These are phyloP conservation scores for Rhopalosiphum maidis DNA, from an alignment of 1,140 invertebrate genomes.

Conservation along the genomic window DNA sequence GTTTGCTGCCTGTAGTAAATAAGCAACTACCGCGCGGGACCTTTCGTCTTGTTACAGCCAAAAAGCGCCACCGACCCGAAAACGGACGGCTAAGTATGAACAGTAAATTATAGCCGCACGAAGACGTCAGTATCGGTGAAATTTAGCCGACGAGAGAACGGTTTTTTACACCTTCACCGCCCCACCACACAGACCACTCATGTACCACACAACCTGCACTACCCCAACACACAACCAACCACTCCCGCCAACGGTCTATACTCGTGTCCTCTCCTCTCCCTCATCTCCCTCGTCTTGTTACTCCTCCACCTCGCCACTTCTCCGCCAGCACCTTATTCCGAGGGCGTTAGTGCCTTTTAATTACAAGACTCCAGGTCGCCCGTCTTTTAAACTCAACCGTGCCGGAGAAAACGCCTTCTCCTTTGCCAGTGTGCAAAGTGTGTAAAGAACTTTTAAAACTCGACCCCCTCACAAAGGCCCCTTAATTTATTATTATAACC, in stretches of 20 bases:
- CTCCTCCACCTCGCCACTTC: too few relatives aligned
- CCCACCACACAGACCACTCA: not conserved
- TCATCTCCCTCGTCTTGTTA: not conserved
- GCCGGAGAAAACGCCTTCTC: constrained; percentile 53
- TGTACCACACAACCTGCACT: not conserved
- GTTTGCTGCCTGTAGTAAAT: constrained; percentile 15
- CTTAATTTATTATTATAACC: constrained; percentile 57
- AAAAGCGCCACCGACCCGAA: not conserved
- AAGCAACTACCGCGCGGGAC: constrained; percentile 10
- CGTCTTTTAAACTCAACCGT: constrained; percentile 44
- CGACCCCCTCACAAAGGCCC: constrained; percentile 28
- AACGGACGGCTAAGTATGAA: constrained; percentile 40
- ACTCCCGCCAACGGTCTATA: not conserved
- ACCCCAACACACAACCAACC: not conserved
- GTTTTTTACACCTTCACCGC: not conserved
- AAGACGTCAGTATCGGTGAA: constrained; percentile 11
- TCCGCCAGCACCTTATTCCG: not conserved
- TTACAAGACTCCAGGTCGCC: constrained; percentile 36
- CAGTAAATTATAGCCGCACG: constrained; percentile 46
- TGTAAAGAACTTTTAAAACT: constrained; percentile 56
- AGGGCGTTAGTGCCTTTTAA: constrained; percentile 49
- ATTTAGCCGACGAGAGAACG: constrained; percentile 16
- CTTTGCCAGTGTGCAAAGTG: constrained; percentile 49
- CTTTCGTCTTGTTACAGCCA: not conserved
- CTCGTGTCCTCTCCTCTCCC: not conserved